Evolutionary conservation across 2,888 invertebrate species (phyloP), one percentile per base, ranked within the genome.

Genomic region (Hypomecis punctinalis): DNA sequence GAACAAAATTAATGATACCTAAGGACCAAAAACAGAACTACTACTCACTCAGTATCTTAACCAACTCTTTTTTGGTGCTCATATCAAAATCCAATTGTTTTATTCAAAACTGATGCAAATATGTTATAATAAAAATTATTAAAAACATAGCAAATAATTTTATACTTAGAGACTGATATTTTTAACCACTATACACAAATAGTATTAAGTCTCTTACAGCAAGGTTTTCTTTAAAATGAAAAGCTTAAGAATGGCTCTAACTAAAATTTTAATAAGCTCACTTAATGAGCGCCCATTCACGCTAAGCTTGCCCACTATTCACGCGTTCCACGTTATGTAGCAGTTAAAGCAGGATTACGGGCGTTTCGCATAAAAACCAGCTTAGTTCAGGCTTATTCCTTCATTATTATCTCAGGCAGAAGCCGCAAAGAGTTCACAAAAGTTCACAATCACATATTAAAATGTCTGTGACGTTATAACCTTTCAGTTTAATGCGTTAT

Each of bases 321-420:
- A 61, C 53, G 60, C 59, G 58, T 47, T 39, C 45, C 64, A 46
- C 45, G 39, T 45, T 23, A 52, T 56, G 60, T 46, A 49, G 52
- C 56, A 47, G 52, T 51, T 52, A 56, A 61, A 66, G 58, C 49
- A 11, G 45, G 65, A 68, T 68, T 60, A 64, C 35, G 39, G 57
- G n/a, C 54, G 40, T 56, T 63, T 49, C 60, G 59, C 66, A 67
- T 66, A 69, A 70, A 69, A 65, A 48, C 58, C 66, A 66, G 70
- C 57, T 67, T 69, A 68, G 61, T 65, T 58, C 61, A 67, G 64
- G 69, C 59, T 69, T 69, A 69, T 61, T 65, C 61, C 61, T 70
- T 67, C 63, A 68, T 69, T 65, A 68, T 61, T 56, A 59, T 47
- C 63, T 37, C 43, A 48, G 65, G 61, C 46, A 49, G 39, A 33